These are phyloP conservation scores for Protophormia terraenovae DNA, from an alignment of 2,888 invertebrate species.

Conservation along the genomic window DNA sequence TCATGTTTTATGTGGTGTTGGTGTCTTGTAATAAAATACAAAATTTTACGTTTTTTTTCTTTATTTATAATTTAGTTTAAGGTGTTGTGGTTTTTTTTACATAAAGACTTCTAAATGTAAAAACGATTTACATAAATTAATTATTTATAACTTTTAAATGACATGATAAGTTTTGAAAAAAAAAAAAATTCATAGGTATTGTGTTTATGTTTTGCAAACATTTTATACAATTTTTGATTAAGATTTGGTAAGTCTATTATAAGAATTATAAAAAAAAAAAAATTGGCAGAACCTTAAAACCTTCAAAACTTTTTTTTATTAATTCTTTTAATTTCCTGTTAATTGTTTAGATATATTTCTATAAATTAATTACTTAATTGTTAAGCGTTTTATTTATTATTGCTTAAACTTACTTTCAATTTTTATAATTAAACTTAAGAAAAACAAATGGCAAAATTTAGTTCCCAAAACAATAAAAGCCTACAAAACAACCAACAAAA, in stretches of 20 bases:
- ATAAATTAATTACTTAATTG: slow-evolving; percentile 42
- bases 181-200: background rate
- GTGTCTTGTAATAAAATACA: slow-evolving; percentile 11
- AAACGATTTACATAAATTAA: slow-evolving; percentile 56
- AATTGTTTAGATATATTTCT: background rate
- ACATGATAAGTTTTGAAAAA: background rate
- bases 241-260: background rate
- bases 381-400: background rate
- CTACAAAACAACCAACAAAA: slow-evolving; percentile 16
- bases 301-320: too few relatives aligned
- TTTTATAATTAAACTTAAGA: slow-evolving; percentile 31
- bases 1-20: slow-evolving; percentile 29
- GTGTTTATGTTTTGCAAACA: background rate
- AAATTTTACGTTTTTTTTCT: slow-evolving; percentile 20
- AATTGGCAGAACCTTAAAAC: too few relatives aligned
- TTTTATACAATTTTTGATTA: background rate
- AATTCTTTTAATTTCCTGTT: background rate
- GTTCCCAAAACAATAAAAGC: slow-evolving; percentile 27
- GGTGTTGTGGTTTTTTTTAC: slow-evolving; percentile 8
- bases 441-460: slow-evolving; percentile 9
- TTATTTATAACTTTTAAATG: slow-evolving; percentile 49
- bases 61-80: slow-evolving; percentile 1
- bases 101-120: background rate
- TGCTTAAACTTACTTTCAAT: slow-evolving; percentile 8
- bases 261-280: too few relatives aligned